Percentiles rank a stretch among this genome's conserved stretches.
Conservation (phyloP, 37 sponge, comb jelly and placozoan genomes). For the Bolinopsis microptera region DNA sequence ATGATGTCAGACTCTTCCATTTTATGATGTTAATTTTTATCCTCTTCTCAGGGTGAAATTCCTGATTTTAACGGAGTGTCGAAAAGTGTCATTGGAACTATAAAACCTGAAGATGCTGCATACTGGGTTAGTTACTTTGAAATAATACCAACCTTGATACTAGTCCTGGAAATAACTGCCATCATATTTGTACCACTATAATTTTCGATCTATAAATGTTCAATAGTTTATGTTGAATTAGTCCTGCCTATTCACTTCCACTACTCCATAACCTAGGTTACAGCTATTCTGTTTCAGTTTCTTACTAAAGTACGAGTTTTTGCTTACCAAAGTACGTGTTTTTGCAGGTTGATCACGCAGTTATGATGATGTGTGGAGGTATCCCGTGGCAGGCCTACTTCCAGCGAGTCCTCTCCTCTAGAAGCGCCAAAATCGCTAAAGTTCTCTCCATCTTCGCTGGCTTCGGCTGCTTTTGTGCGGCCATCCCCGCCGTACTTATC, state of each 20-base stretch:
- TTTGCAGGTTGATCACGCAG: background rate
- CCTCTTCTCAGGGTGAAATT: background rate
- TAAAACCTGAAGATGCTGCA: background rate
- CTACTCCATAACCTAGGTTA: no score
- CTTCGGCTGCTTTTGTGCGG: conserved; percentile 23
- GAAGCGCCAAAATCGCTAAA: background rate
- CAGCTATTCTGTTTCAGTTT: no score
- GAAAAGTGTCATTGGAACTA: background rate
- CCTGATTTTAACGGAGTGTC: background rate
- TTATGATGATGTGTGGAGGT: conserved; percentile 54
- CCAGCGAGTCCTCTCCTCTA: conserved; percentile 49
- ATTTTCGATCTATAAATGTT: no score
- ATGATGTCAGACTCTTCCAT: background rate
- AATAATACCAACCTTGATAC: no score
- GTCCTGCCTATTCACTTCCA: no score
- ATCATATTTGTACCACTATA: no score
- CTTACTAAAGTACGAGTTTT: no score
- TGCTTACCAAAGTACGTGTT: no score
- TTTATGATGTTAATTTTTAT: background rate
- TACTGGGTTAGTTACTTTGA: conserved; percentile 12
- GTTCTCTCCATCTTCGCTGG: conserved; percentile 47
- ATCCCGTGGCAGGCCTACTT: conserved; percentile 65
- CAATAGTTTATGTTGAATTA: no score
- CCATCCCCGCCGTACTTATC: conserved; percentile 37
- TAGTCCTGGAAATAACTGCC: no score